These are phyloP conservation scores for Uria aalge DNA, from an alignment of 2,113 vertebrate genomes.

Conservation along the genomic window DNA sequence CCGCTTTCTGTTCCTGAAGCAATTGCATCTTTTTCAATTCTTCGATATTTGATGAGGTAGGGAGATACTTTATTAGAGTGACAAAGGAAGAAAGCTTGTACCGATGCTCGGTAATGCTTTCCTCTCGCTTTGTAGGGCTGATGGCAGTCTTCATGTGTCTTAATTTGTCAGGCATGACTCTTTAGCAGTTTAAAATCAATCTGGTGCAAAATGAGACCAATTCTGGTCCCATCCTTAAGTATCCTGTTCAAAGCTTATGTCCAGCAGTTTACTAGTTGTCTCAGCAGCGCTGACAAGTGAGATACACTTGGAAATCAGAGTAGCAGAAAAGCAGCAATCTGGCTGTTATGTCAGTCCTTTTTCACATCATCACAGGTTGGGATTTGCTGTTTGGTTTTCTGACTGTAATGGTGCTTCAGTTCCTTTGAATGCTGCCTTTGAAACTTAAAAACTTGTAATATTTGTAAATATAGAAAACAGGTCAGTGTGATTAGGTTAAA, in stretches of 20 bases:
- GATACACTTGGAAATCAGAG: too few relatives aligned
- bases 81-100: not conserved
- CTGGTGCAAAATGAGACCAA: not conserved
- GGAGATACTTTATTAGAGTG: not conserved
- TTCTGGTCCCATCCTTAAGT: not conserved
- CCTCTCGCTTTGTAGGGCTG: not conserved
- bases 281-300: not conserved
- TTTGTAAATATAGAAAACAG: not conserved
- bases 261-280: not conserved
- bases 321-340: not conserved
- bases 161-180: not conserved
- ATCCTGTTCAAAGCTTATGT: not conserved
- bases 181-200: not conserved
- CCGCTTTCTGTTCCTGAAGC: not conserved
- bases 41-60: not conserved
- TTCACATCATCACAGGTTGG: rapidly evolving
- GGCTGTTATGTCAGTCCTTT: not conserved
- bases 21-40: not conserved
- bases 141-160: not conserved
- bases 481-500: rapidly evolving
- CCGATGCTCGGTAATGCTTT: not conserved
- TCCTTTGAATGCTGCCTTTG: not conserved
- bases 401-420: not conserved
- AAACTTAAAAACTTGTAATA: not conserved
- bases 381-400: not conserved